Conservation (phyloP, 2,797 vertebrate species). For the Peromyscus aztecus region DNA sequence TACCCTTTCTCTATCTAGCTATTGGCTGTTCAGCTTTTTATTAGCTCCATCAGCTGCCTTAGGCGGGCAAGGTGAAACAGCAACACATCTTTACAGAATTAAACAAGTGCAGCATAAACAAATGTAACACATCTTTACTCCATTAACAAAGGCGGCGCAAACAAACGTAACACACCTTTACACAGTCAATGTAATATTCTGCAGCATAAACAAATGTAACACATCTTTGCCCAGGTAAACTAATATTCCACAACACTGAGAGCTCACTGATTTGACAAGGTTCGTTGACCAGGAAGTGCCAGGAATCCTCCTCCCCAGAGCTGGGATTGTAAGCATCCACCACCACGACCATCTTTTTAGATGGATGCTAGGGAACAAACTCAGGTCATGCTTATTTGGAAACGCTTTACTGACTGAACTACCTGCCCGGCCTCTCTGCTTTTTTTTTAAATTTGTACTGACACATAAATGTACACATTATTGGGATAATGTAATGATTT, state of each 20-base stretch:
- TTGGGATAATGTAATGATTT: not conserved
- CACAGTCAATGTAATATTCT: too few species aligned
- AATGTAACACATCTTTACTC: not conserved
- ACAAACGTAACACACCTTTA: not conserved
- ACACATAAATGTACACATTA: not conserved
- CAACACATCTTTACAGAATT: not conserved
- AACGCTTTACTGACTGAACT: too few species aligned
- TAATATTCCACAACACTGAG: not conserved
- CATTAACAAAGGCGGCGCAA: not conserved
- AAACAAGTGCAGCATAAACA: not conserved
- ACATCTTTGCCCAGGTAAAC: not conserved
- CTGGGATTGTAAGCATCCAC: too few species aligned
- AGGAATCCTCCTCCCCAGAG: not conserved
- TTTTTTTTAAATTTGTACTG: not conserved
- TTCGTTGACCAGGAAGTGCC: not conserved
- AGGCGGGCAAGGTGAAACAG: not conserved
- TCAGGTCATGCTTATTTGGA: not conserved
- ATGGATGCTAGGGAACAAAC: not conserved
- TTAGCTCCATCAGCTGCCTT: not conserved
- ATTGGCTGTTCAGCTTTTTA: not conserved
- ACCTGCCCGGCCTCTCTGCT: not conserved
- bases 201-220: not conserved
- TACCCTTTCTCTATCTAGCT: not conserved
- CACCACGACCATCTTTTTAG: not conserved
- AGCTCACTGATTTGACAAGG: not conserved